Evolutionary conservation across 2,113 vertebrate species (phyloP).

Genomic region (Eurypyga helias): DNA sequence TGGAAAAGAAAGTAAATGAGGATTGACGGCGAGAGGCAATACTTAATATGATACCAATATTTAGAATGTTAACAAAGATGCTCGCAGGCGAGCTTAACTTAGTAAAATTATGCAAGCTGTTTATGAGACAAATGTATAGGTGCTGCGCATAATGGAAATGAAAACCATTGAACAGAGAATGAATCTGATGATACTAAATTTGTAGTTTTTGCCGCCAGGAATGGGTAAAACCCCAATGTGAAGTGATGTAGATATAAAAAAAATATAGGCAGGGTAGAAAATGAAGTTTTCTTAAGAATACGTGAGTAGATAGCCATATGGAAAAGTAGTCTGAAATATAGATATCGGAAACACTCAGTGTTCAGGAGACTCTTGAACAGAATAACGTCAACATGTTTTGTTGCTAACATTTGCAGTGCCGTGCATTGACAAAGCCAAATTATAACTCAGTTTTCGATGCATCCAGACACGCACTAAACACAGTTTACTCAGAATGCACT

Average conservation of each 20-base stretch:
- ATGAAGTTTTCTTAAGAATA: neutral
- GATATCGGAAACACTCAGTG: neutral
- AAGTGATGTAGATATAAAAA: neutral
- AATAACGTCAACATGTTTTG: neutral
- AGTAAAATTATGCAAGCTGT: neutral
- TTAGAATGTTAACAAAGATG: neutral
- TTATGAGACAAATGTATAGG: neutral
- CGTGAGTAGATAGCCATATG: neutral
- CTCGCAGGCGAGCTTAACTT: neutral
- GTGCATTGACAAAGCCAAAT: neutral
- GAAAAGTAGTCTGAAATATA: neutral
- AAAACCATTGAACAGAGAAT: neutral
- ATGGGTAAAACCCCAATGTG: neutral
- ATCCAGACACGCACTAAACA: neutral
- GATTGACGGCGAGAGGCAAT: neutral
- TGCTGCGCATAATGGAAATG: neutral
- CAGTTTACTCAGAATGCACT: neutral
- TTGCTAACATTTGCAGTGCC: neutral
- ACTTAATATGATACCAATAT: neutral
- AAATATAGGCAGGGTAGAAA: neutral
- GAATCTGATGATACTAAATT: neutral
- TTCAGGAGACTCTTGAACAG: neutral
- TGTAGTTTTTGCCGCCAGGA: neutral
- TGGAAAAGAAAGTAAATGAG: neutral
- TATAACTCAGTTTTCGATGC: neutral